Evolutionary conservation across 2,113 vertebrate genomes (phyloP), one percentile per base, ranked within the genome.

Genomic region (Odobenus rosmarus): DNA sequence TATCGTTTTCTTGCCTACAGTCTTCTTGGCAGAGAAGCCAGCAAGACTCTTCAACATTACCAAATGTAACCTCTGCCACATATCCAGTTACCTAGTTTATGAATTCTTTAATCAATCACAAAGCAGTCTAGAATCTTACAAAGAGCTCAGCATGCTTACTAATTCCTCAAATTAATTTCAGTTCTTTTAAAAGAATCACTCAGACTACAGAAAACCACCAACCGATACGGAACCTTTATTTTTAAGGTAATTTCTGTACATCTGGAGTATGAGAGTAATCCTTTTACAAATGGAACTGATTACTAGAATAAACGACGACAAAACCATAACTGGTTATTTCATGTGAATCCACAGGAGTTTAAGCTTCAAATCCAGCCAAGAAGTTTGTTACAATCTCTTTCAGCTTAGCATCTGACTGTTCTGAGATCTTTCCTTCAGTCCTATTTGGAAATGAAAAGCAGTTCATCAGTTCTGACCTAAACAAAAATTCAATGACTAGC

Each of bases 381-480:
- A 99, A 99, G 97, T 59, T 99, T 82, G 99, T 98, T 92, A 99
- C 99, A 86, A 99, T 96, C 98, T 99, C 99, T 98, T 99, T 99
- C 98, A 99, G 97, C 97, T 99, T 99, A 1, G 98, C 99, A 86
- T 99, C 99, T 16, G 99, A 98, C 97, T 99, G 98, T 95, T 99
- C 99, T 31, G 99, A 99, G 98, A 99, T 99, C 98, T 99, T 99
- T 61, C 99, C 99, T 23, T 99, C 99, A 0, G 98, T 72, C 99
- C 99, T 99, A 95, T 95, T 84, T 49, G 62, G 28, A 92, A 95
- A 91, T 39, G 26, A 36, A 96, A 93, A 96, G 69, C 28, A 96
- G 28, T 88, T 23, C 51, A 28, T 97, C 33, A 97, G 62, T 95
- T 95, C 16, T 51, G 53, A 95, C 3, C 53, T 24, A 21, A 42